These are phyloP conservation scores for Ecliptopera silaceata DNA, from an alignment of 2,888 invertebrate genomes.

Conservation along the genomic window DNA sequence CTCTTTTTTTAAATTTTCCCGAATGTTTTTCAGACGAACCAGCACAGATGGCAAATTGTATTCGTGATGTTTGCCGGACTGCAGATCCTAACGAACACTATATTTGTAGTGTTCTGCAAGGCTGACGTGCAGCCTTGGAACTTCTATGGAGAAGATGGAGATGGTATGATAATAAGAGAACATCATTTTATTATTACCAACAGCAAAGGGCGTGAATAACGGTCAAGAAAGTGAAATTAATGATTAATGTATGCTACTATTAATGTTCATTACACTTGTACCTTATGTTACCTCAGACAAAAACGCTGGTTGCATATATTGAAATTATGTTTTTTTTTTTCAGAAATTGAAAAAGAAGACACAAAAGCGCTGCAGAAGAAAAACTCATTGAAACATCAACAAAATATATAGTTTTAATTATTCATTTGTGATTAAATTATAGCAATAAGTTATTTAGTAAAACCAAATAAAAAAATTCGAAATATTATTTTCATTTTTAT, in stretches of 20 bases:
- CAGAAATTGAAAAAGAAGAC: slow-evolving; percentile 4
- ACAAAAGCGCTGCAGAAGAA: neutral
- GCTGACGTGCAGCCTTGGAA: slow-evolving; percentile 89
- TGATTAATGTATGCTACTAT: too few species aligned
- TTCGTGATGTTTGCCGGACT: slow-evolving; percentile 86
- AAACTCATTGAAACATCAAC: neutral
- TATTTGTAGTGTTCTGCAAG: slow-evolving; percentile 86
- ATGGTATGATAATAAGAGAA: slow-evolving; percentile 34
- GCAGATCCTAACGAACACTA: slow-evolving; percentile 84
- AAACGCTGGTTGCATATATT: too few species aligned
- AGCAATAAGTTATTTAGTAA: too few species aligned
- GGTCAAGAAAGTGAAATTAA: too few species aligned
- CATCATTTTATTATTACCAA: too few species aligned
- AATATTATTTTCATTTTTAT: too few species aligned
- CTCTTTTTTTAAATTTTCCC: neutral
- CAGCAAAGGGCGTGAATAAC: too few species aligned
- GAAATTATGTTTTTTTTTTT: slow-evolving; percentile 6
- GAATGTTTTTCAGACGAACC: slow-evolving; percentile 51
- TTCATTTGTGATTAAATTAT: too few species aligned
- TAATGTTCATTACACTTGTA: too few species aligned
- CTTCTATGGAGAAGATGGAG: slow-evolving; percentile 61
- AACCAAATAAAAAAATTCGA: too few species aligned
- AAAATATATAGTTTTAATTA: neutral
- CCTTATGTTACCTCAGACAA: too few species aligned
- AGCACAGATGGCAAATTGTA: slow-evolving; percentile 84